Evolutionary conservation across 1,140 invertebrate genomes (phyloP), one percentile per base, ranked within the genome.

Genomic region (Uloborus diversus): DNA sequence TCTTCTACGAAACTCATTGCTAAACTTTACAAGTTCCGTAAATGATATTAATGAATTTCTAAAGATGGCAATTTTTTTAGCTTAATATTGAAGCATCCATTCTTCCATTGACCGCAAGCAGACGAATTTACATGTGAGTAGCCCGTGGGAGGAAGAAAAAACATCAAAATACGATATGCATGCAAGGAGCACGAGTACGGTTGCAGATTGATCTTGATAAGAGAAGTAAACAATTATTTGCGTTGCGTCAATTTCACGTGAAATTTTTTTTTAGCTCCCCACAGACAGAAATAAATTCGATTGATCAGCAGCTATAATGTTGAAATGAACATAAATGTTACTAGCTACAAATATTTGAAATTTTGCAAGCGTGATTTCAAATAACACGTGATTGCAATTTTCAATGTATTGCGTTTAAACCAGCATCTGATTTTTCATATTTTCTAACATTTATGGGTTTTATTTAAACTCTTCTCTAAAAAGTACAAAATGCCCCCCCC

Each of bases 1-100:
- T 85, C 81, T 88, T 86, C 84, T 81, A 28, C 30, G 9, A 61
- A 13, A 61, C 30, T 28, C 49, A 53, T 53, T 2, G 49, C 49
- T n/a, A 20, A 53, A 53, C n/a, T n/a, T 17, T 53, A 42, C 1
- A 42, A 42, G 17, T 42, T 42, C 9, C 9, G 17, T 42, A 2
- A 1, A 13, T 42, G 37, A 14, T 53, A 53, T 53, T 53, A 17
- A 20, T 20, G 49, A 5, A 9, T 53, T 20, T n/a, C 17, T 53
- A 53, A 17, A 53, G 17, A 20, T 53, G 20, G 5, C 23, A 9
- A 42, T 17, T 42, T 7, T 42, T 9, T 9, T 9, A 7, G 7
- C 7, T 42, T 7, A 42, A 7, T 42, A 9, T 9, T 9, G 17
- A 42, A 9, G 17, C 7, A 9, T 42, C 37, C 37, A 17, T 42